Percentiles rank a stretch among this genome's conserved stretches.
Conservation (phyloP, 1,140 invertebrate genomes). For the Aricia agestis region DNA sequence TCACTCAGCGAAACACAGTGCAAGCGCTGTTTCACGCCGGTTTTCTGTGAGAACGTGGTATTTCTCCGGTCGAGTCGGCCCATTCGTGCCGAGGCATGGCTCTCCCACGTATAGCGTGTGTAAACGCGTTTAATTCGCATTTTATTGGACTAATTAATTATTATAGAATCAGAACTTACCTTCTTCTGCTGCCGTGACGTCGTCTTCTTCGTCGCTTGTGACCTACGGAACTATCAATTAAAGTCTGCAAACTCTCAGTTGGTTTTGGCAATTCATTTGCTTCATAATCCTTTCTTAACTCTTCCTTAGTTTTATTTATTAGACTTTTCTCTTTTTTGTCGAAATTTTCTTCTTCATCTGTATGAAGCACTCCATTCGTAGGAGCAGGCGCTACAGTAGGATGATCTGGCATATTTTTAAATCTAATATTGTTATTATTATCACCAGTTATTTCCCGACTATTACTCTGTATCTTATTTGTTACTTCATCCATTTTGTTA, state of each 20-base stretch:
- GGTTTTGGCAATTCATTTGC: slow-evolving; percentile 54
- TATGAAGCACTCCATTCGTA: slow-evolving; percentile 60
- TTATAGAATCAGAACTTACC: slow-evolving; percentile 36
- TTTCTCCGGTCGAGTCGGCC: too few relatives aligned
- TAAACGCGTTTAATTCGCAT: too few relatives aligned
- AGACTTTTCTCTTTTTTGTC: slow-evolving; percentile 39
- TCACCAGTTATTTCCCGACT: slow-evolving; percentile 72
- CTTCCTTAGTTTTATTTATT: slow-evolving; percentile 47
- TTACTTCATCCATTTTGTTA: slow-evolving; percentile 67
- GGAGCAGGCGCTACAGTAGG: slow-evolving; percentile 64
- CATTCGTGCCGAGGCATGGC: too few relatives aligned
- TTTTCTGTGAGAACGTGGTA: too few relatives aligned
- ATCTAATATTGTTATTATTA: slow-evolving; percentile 66
- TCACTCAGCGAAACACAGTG: too few relatives aligned
- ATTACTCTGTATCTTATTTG: slow-evolving; percentile 74
- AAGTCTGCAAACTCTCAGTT: slow-evolving; percentile 59
- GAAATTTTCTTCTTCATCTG: slow-evolving; percentile 48
- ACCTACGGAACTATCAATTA: slow-evolving; percentile 42
- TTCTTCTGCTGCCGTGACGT: slow-evolving; percentile 64
- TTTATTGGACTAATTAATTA: too few relatives aligned
- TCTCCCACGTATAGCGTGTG: too few relatives aligned
- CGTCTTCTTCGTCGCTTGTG: slow-evolving; percentile 55
- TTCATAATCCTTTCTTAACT: slow-evolving; percentile 42
- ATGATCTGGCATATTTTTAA: slow-evolving; percentile 60
- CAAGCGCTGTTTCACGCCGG: too few relatives aligned